Conservation (phyloP, 1,140 invertebrate genomes). For the Conus betulinus region DNA sequence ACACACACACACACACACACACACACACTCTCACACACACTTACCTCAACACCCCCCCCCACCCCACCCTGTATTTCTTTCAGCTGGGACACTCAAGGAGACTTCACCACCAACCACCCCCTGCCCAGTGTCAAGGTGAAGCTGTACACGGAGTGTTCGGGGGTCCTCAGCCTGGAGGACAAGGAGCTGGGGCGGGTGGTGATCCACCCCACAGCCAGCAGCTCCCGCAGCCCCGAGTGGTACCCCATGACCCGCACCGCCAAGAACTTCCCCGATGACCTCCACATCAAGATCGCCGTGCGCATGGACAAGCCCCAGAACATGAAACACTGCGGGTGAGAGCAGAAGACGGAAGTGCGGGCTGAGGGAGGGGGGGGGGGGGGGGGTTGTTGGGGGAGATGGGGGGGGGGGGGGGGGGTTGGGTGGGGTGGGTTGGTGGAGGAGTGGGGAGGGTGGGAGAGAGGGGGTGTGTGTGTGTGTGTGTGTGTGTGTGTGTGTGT, state of each 20-base stretch:
- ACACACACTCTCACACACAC: too few relatives aligned
- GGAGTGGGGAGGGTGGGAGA: too few relatives aligned
- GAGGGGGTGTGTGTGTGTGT: too few relatives aligned
- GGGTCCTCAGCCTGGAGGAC: slow-evolving; percentile 97
- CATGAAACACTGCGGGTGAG: slow-evolving; percentile 96
- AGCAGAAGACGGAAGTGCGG: neutral
- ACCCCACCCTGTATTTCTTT: neutral
- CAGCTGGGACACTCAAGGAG: slow-evolving; percentile 86
- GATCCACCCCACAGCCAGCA: slow-evolving; percentile 90
- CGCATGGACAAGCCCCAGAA: slow-evolving; percentile 99
- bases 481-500: too few relatives aligned
- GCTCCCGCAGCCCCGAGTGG: slow-evolving; percentile 94
- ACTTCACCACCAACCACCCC: slow-evolving; percentile 98
- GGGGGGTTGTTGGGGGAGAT: too few relatives aligned
- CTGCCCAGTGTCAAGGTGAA: slow-evolving; percentile 97
- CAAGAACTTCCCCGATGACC: slow-evolving; percentile 95
- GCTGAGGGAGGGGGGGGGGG: too few relatives aligned
- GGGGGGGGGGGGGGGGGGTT: too few relatives aligned
- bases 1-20: too few relatives aligned
- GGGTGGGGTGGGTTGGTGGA: too few relatives aligned
- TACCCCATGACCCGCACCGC: slow-evolving; percentile 94
- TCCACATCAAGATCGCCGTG: slow-evolving; percentile 98
- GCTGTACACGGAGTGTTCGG: slow-evolving; percentile 97
- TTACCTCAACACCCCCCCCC: neutral
- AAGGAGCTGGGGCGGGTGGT: slow-evolving; percentile 96